Conservation (phyloP, 2,797 vertebrate genomes). For the Onychomys torridus region DNA sequence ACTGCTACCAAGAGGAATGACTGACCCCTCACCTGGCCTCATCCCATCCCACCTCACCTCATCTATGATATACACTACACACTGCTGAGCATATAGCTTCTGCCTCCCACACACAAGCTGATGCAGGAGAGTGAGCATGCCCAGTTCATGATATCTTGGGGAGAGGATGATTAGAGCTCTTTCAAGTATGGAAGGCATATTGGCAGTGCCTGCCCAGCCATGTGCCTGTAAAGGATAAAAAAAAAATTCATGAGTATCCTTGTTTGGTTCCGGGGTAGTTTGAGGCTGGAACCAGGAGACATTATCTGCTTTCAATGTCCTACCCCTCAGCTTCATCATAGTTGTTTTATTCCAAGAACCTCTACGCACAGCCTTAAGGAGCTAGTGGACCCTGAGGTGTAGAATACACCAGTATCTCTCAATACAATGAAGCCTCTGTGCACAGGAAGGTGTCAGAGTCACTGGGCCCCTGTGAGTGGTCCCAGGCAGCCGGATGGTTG, state of each 20-base stretch:
- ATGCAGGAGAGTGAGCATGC: constrained; percentile 92
- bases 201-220: not conserved
- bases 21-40: constrained; percentile 86
- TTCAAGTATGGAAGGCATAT: not conserved
- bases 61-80: constrained; percentile 93
- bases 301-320: not conserved
- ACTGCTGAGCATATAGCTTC: constrained; percentile 89
- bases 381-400: constrained; percentile 93
- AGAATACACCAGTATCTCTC: constrained; percentile 85
- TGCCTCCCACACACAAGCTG: constrained; percentile 92
- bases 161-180: not conserved
- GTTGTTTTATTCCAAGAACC: constrained; percentile 90
- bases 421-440: constrained; percentile 89
- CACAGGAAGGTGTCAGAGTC: constrained; percentile 90
- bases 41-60: not conserved
- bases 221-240: not conserved
- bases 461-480: constrained; percentile 88
- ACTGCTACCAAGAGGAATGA: not conserved
- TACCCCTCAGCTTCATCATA: constrained; percentile 82
- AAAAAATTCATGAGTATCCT: not conserved
- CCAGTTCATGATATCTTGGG: constrained; percentile 94
- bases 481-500: not conserved
- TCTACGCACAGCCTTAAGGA: constrained; percentile 89
- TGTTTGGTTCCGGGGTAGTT: not conserved
- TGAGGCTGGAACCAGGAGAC: not conserved